These are phyloP conservation scores for Tragelaphus buxtoni DNA, from an alignment of 2,113 vertebrate species.

Conservation along the genomic window DNA sequence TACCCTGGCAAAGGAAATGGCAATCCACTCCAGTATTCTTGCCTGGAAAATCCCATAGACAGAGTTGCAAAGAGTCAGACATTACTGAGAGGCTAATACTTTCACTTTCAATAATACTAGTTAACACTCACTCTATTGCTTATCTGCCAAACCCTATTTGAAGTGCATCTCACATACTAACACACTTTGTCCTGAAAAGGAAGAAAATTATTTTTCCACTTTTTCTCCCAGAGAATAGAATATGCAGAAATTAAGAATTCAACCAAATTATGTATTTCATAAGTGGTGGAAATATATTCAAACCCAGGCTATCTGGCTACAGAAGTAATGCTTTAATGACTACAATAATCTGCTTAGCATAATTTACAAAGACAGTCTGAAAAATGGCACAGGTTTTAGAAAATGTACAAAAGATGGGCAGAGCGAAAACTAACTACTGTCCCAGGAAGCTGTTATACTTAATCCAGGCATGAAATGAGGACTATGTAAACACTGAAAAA, in stretches of 20 bases:
- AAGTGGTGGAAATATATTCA: not conserved
- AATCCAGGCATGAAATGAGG: not conserved
- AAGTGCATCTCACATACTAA: not conserved
- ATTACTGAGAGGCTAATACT: not conserved
- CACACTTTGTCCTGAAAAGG: not conserved
- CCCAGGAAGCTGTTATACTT: not conserved
- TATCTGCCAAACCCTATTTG: not conserved
- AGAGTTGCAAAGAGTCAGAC: not conserved
- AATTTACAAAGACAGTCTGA: not conserved
- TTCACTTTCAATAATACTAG: not conserved
- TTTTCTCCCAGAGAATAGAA: not conserved
- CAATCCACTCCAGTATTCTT: not conserved
- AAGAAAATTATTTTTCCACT: not conserved
- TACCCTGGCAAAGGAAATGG: not conserved
- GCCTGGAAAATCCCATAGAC: not conserved
- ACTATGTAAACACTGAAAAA: not conserved
- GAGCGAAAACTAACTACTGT: not conserved
- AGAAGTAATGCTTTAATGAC: not conserved
- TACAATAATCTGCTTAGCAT: not conserved
- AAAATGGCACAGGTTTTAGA: not conserved
- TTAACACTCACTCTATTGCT: not conserved
- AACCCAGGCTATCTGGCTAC: not conserved
- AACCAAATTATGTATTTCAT: not conserved
- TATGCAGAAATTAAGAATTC: not conserved
- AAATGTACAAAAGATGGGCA: not conserved